phyloP scores from a whole-genome alignment of 2,797 vertebrate species.

The Psittacula echo region DNA sequence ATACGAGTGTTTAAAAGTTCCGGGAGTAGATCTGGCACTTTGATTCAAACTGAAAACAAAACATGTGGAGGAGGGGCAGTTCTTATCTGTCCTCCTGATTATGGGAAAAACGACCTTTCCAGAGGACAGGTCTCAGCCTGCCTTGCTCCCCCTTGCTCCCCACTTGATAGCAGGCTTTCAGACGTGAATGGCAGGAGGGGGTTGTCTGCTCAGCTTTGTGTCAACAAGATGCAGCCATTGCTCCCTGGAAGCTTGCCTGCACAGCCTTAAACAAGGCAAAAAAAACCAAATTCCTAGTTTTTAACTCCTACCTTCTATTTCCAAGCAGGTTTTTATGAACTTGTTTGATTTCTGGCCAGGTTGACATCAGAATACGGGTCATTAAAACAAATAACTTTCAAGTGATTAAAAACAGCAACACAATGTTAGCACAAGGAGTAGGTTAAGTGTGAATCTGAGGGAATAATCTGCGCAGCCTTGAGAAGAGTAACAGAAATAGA shows the following conservation, averaged over 20 bases:
- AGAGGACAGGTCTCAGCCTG: background rate
- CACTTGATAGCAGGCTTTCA: background rate
- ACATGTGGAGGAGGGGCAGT: background rate
- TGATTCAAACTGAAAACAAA: background rate
- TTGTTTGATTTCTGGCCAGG: background rate
- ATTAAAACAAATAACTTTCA: conserved; percentile 11
- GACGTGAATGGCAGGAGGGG: background rate
- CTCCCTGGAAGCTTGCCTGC: background rate
- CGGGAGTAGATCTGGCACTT: background rate
- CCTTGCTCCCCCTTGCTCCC: background rate
- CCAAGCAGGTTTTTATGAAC: background rate
- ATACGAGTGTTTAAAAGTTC: background rate
- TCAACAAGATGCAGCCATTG: background rate
- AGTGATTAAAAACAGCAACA: conserved; percentile 1
- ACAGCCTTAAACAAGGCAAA: background rate
- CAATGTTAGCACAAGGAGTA: background rate
- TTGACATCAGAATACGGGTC: background rate
- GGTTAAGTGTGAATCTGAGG: conserved; percentile 20
- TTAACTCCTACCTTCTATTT: background rate
- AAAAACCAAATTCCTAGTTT: background rate
- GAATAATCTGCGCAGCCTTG: background rate
- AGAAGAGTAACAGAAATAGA: background rate
- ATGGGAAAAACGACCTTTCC: background rate
- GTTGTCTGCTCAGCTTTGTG: background rate
- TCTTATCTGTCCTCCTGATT: background rate